Evolutionary conservation across 2,797 vertebrate species (phyloP), one percentile per base, ranked within the genome.

Genomic region (Acrocephalus scirpaceus): DNA sequence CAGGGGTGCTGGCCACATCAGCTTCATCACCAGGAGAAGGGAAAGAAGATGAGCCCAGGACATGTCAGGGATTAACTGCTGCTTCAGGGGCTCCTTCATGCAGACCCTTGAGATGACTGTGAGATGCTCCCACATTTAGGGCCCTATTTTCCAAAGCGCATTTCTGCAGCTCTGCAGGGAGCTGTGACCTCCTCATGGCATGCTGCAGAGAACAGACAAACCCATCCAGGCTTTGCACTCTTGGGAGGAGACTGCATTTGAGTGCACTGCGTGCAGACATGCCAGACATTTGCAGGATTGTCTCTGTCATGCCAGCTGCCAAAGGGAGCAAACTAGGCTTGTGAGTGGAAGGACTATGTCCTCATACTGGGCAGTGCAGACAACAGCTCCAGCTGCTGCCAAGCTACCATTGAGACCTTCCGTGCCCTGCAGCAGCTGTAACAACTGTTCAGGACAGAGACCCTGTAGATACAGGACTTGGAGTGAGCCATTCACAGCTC

Each of bases 211-310:
- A 83, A 34, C 22, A 67, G 45, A 60, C 3, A 26, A 56, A 79
- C 23, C 3, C 42, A 61, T 54, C 19, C 19, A 2, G 3, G 20
- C n/a, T 83, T 66, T 42, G 32, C 23, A 23, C 4, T 1, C 0
- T 2, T 51, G 40, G 26, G 42, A 62, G 21, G 5, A 48, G 26
- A 18, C 7, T 56, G 23, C 4, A 22, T 90, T 9, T 0, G 0
- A 51, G 20, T 26, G 14, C 51, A 34, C 4, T 6, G 32, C 13
- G 19, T 36, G 34, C 38, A 64, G 61, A 40, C 0, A 0, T 21
- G 26, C 27, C 54, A 62, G 81, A 26, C 11, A 25, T 53, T 74
- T 67, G 11, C 29, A 83, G 36, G 64, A 54, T 51, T 40, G 22
- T 30, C 15, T 44, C 36, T 14, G 8, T 65, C 21, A 45, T 7